These are phyloP conservation scores for Aethes cnicana DNA, from an alignment of 2,888 invertebrate species.

Conservation along the genomic window DNA sequence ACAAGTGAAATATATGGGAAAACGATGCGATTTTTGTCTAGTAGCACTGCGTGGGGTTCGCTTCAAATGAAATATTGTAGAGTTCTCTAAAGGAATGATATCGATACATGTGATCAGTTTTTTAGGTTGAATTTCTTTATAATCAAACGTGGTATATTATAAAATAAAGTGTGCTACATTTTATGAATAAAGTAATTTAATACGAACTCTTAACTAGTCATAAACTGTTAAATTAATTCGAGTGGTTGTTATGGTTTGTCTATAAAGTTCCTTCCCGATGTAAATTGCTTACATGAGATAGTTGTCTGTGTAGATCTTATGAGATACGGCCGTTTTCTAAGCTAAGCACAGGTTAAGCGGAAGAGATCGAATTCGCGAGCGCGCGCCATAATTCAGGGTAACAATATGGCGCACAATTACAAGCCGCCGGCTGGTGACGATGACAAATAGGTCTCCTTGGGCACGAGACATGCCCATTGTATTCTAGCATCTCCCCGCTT, in stretches of 20 bases:
- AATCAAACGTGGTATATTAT: neutral
- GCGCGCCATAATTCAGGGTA: slow-evolving; percentile 70
- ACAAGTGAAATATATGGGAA: slow-evolving; percentile 72
- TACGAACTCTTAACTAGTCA: neutral
- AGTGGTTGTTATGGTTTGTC: neutral
- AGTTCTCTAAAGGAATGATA: slow-evolving; percentile 34
- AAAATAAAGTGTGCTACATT: neutral
- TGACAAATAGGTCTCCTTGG: slow-evolving; percentile 75
- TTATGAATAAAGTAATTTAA: slow-evolving; percentile 1
- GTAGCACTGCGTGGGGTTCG: slow-evolving; percentile 70
- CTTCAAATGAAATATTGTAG: slow-evolving; percentile 49
- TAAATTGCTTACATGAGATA: no score
- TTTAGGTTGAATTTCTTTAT: slow-evolving; percentile 9
- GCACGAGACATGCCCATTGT: slow-evolving; percentile 60
- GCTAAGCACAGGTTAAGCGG: slow-evolving; percentile 46
- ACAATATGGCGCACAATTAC: slow-evolving; percentile 79
- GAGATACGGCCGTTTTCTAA: slow-evolving; percentile 22
- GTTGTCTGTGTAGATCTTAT: slow-evolving; percentile 1
- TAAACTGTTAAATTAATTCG: neutral
- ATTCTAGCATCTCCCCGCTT: slow-evolving; percentile 42
- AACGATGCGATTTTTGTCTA: slow-evolving; percentile 77
- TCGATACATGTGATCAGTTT: slow-evolving; percentile 35
- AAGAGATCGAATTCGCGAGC: slow-evolving; percentile 60
- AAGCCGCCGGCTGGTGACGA: slow-evolving; percentile 72
- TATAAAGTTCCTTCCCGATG: no score